phyloP scores from a whole-genome alignment of 2,888 invertebrate species.

The Baronia brevicornis region DNA sequence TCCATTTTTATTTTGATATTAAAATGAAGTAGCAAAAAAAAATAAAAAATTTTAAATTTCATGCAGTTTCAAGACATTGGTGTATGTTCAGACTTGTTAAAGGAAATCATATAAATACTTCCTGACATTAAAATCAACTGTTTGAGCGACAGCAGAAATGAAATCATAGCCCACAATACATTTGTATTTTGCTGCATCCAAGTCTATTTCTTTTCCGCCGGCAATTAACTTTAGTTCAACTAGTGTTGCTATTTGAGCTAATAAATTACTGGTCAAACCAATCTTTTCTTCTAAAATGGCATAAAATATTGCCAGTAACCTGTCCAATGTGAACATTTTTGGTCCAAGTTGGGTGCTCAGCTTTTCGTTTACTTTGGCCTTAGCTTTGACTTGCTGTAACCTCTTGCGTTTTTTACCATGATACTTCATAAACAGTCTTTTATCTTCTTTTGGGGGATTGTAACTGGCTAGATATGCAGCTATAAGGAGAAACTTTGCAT shows the following conservation, averaged over 20 bases:
- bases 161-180: conserved; percentile 90
- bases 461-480: conserved; percentile 95
- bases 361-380: conserved; percentile 71
- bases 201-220: conserved; percentile 81
- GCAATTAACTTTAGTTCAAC: conserved; percentile 88
- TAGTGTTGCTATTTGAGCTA: conserved; percentile 90
- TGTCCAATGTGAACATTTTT: conserved; percentile 86
- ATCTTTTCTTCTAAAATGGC: conserved; percentile 90
- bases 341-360: conserved; percentile 86
- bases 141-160: conserved; percentile 84
- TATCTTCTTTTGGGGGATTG: conserved; percentile 92
- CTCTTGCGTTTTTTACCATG: conserved; percentile 83
- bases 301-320: conserved; percentile 91
- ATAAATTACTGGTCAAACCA: conserved; percentile 88
- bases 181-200: conserved; percentile 89
- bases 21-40: too few species aligned
- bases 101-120: conserved; percentile 85
- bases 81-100: conserved; percentile 24
- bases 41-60: too few species aligned
- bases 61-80: conserved; percentile 4
- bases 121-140: conserved; percentile 83
- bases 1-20: too few species aligned
- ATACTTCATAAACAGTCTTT: conserved; percentile 87
- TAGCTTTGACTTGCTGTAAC: conserved; percentile 75
- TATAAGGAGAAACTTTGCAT: conserved; percentile 91